These are phyloP conservation scores for Mylabris phalerata DNA, from an alignment of 1,140 invertebrate genomes.

Conservation along the genomic window DNA sequence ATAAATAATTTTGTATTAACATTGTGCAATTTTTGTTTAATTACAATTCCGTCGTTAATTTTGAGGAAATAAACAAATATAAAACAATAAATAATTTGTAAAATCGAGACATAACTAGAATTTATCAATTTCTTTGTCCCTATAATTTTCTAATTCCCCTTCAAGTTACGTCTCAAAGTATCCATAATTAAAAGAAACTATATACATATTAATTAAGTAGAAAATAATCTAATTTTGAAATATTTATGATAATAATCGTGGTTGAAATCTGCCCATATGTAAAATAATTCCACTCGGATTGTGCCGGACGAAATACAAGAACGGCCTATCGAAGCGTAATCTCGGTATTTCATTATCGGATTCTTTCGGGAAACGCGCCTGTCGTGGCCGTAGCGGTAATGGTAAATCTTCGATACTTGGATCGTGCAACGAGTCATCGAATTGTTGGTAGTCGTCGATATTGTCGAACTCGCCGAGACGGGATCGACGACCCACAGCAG, in stretches of 20 bases:
- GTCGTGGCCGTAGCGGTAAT: constrained; percentile 57
- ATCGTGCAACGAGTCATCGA: constrained; percentile 55
- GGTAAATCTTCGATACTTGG: constrained; percentile 55
- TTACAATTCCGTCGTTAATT: not conserved
- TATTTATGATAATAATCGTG: constrained; percentile 61
- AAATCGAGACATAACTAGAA: too few species aligned
- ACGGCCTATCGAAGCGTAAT: constrained; percentile 74
- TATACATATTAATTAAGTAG: not conserved
- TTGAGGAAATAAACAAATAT: too few species aligned
- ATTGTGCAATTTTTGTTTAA: not conserved
- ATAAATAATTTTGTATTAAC: too few species aligned
- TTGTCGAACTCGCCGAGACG: too few species aligned
- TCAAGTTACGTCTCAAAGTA: too few species aligned
- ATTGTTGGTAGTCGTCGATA: constrained; percentile 45
- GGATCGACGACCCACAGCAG: too few species aligned
- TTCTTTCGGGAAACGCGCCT: constrained; percentile 61
- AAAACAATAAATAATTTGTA: too few species aligned
- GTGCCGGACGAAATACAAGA: constrained; percentile 78
- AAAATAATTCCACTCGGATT: constrained; percentile 81
- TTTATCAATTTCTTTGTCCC: too few species aligned
- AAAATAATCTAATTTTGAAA: not conserved
- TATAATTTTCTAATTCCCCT: too few species aligned
- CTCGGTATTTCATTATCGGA: constrained; percentile 42
- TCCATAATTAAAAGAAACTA: too few species aligned
- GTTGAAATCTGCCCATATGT: constrained; percentile 78